Evolutionary conservation across 2,113 vertebrate genomes (phyloP), one percentile per base, ranked within the genome.

Genomic region (Archilochus colubris): DNA sequence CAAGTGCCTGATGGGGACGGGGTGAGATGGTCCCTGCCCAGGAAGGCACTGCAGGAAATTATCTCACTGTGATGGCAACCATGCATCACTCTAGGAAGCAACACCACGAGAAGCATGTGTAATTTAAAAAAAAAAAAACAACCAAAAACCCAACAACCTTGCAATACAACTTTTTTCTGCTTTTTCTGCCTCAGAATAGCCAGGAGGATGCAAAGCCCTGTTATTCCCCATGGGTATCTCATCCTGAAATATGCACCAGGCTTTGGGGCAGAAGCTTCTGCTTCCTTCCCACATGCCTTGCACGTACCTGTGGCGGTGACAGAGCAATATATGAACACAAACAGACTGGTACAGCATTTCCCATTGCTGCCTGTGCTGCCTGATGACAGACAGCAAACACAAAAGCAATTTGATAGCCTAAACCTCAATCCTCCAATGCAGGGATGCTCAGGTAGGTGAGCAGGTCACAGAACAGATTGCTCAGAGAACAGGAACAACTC

Each of bases 41-140:
- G 87, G 89, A 85, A 87, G 74, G 78, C 73, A 17, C 13, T 50
- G 48, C 43, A 91, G 89, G 81, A 95, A 95, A 79, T 86, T 78
- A 91, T 66, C 66, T 78, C 2, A 1, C 44, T 53, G 82, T 53
- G 50, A 16, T 58, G 74, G 89, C 19, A 16, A 82, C 55, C n/a
- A 8, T 53, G 76, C 67, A n/a, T 82, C 95, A 83, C 6, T 4
- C 55, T 61, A 83, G 94, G 92, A 95, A 91, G 48, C 63, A 51
- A 95, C 69, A 55, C 82, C 64, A 2, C 48, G 25, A 94, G 31
- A 76, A 80, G 62, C 23, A 53, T 1, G 4, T 28, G n/a, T 7
- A 9, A 63, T 48, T 69, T 69, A 13, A 64, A 91, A 91, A 53
- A 30, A 81, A 83, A 62, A 40, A 84, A 64, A 38, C 7, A 33